Evolutionary conservation across 2,113 vertebrate genomes (phyloP), one percentile per base, ranked within the genome.

Genomic region (Chloropsis cyanopogon): DNA sequence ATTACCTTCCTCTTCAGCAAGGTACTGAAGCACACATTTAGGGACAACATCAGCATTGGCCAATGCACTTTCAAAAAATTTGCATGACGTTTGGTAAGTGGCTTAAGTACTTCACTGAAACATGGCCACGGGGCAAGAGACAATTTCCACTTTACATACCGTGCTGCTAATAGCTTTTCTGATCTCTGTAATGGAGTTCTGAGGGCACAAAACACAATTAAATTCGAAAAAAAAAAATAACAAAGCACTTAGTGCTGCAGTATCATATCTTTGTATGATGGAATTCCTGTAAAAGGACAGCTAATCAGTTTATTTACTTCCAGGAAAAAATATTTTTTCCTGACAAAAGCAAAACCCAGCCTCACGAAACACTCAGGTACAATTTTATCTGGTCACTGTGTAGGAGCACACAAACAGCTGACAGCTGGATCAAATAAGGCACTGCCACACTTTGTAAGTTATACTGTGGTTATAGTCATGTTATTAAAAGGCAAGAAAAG

Each of bases 101-200:
- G 64, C 47, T 93, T 86, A 73, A 95, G 78, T 81, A 88, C 78
- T 80, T 80, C 29, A 18, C 65, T 96, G 75, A 96, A 79, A 91
- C 57, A 39, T 8, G 31, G 73, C 88, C 72, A 64, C 26, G 35
- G 71, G 82, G 84, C 79, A 87, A 88, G 66, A 95, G 54, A 65
- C 79, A 86, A 77, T 91, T 96, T 85, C 81, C 82, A 64, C 50
- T 90, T 93, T 77, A 86, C 56, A 84, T 70, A 82, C 39, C 17
- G 12, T 35, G 35, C 71, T 90, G 50, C 88, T 96, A 97, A 97
- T 81, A 91, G 96, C 85, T 82, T 96, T 93, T 88, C 82, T 94
- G 79, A 59, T 88, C 54, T 95, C 70, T 41, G 22, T 92, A 96
- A 94, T 96, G 85, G 92, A 83, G 93, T 90, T 82, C 50, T 86